Percentiles rank a stretch among this genome's conserved stretches.
phyloP scores from a whole-genome alignment of 1,140 invertebrate species.

The Cyclargus thomasi region DNA sequence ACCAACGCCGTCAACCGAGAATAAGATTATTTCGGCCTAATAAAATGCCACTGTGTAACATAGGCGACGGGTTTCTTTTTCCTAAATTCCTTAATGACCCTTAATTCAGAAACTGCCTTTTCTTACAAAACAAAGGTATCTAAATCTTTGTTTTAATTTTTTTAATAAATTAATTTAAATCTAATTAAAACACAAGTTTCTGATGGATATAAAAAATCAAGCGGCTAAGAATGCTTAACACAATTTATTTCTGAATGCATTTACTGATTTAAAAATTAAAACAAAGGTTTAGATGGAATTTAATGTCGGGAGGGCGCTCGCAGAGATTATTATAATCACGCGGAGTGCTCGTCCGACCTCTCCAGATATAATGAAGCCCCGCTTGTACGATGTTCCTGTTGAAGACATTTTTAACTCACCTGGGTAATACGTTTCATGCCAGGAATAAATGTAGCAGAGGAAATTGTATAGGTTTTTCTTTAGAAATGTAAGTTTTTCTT shows the following conservation, averaged over 20 bases:
- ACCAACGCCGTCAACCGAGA: too few species aligned
- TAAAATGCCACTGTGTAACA: too few species aligned
- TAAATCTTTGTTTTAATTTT: too few species aligned
- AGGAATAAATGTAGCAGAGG: background rate
- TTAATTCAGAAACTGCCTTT: background rate
- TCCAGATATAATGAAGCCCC: slow-evolving; percentile 20
- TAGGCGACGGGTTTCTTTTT: too few species aligned
- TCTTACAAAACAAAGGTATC: background rate
- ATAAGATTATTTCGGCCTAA: too few species aligned
- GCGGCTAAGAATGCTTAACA: background rate
- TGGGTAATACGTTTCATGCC: slow-evolving; percentile 18
- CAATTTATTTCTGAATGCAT: background rate
- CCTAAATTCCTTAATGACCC: too few species aligned
- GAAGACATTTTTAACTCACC: slow-evolving; percentile 16
- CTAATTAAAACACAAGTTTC: background rate
- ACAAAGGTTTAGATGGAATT: slow-evolving; percentile 18
- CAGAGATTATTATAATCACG: slow-evolving; percentile 23
- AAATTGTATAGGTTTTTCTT: background rate
- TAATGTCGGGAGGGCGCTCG: slow-evolving; percentile 13
- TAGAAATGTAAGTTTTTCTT: too few species aligned
- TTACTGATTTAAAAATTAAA: slow-evolving; percentile 12
- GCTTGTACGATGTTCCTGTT: slow-evolving; percentile 16
- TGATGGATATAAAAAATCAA: background rate
- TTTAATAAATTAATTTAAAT: too few species aligned
- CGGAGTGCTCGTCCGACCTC: slow-evolving; percentile 21